Evolutionary conservation across 2,888 invertebrate genomes (phyloP).

Genomic region (Rhogogaster chlorosoma): DNA sequence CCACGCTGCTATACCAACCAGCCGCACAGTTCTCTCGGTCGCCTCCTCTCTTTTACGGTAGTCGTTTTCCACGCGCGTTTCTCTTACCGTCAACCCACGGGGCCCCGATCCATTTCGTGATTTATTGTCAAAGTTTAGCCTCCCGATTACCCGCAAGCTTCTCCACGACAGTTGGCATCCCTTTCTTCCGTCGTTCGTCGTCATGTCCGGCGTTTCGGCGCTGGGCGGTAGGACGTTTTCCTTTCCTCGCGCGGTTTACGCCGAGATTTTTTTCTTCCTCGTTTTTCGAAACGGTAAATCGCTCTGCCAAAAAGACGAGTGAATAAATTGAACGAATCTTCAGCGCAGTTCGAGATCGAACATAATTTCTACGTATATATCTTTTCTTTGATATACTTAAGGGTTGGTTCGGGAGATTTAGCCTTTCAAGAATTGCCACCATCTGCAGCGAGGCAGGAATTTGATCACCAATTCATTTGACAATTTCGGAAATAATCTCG

Average conservation of each 20-base stretch:
- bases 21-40: slow-evolving; percentile 39
- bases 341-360: background rate
- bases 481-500: background rate
- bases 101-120: slow-evolving; percentile 65
- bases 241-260: background rate
- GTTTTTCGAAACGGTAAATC: background rate
- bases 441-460: background rate
- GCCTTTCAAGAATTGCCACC: background rate
- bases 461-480: background rate
- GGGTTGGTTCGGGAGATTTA: background rate
- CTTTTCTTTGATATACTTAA: background rate
- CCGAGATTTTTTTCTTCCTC: background rate
- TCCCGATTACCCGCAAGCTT: slow-evolving; percentile 63
- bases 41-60: slow-evolving; percentile 47
- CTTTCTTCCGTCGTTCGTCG: slow-evolving; percentile 50
- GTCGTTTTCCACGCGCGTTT: slow-evolving; percentile 52
- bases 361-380: background rate
- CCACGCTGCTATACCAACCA: slow-evolving; percentile 57
- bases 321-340: background rate
- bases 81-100: slow-evolving; percentile 37
- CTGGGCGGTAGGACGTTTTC: background rate
- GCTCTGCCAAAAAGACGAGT: background rate
- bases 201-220: slow-evolving; percentile 26
- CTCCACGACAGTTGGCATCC: slow-evolving; percentile 62
- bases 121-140: slow-evolving; percentile 71